Conservation (phyloP, 2,888 invertebrate genomes). For the Quadriops clusia region DNA sequence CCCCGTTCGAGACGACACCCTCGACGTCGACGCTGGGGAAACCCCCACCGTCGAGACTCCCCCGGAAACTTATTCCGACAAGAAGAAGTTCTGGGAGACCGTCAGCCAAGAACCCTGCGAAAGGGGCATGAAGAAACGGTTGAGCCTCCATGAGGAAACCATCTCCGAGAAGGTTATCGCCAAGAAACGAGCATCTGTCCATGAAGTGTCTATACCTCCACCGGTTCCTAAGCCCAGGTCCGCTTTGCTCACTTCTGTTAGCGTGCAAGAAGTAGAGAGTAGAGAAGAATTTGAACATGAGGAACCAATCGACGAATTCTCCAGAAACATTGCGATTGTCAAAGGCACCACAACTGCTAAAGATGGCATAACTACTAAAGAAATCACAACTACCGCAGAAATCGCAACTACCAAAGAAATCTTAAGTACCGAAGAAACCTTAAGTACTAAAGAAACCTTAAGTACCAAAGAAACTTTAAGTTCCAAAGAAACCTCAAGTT, state of each 20-base stretch:
- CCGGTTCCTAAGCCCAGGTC: constrained; percentile 38
- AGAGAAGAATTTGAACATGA: constrained; percentile 13
- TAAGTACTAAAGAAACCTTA: too few species aligned
- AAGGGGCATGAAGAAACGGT: constrained; percentile 26
- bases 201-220: constrained; percentile 25
- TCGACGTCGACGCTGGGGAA: constrained; percentile 22
- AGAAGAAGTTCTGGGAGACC: constrained; percentile 43
- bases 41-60: constrained; percentile 19
- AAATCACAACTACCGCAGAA: not conserved
- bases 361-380: too few species aligned
- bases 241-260: constrained; percentile 19
- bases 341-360: too few species aligned
- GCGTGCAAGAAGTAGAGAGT: constrained; percentile 10
- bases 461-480: too few species aligned
- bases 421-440: too few species aligned
- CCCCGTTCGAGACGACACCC: constrained; percentile 27
- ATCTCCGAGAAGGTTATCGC: constrained; percentile 21
- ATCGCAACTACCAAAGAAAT: not conserved
- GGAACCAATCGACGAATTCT: too few species aligned
- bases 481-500: too few species aligned
- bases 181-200: constrained; percentile 30
- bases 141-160: constrained; percentile 27
- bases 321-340: too few species aligned
- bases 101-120: constrained; percentile 21
- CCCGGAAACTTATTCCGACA: constrained; percentile 36